These are phyloP conservation scores for Apostichopus parvimensis DNA, from an alignment of 35 echinoderm and acorn worm species.

Conservation along the genomic window DNA sequence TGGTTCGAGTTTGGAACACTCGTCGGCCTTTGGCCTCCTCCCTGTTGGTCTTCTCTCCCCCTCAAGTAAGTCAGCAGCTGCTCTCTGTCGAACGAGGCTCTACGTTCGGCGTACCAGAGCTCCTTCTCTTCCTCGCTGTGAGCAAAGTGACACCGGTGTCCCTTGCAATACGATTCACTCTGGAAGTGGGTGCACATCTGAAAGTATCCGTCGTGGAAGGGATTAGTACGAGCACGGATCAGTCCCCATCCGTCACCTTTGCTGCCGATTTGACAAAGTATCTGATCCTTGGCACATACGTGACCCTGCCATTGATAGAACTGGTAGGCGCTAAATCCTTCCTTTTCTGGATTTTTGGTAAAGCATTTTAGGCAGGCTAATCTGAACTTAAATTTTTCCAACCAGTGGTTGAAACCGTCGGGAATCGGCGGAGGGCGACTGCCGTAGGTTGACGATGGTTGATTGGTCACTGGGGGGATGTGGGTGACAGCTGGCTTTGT, in stretches of 20 bases:
- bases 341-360: background rate
- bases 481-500: background rate
- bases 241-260: background rate
- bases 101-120: background rate
- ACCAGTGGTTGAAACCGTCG: background rate
- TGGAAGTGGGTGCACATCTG: constrained; percentile 4
- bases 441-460: background rate
- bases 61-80: background rate
- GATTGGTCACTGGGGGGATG: background rate
- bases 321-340: background rate
- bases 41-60: no score
- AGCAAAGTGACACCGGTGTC: background rate
- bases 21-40: background rate
- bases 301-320: constrained; percentile 1
- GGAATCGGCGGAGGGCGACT: background rate
- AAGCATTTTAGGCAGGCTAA: background rate
- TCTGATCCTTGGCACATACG: background rate
- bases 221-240: constrained; percentile 3
- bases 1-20: background rate
- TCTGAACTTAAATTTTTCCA: background rate
- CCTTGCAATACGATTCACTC: background rate
- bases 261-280: background rate
- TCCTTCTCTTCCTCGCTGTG: constrained; percentile 8
- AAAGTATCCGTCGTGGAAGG: constrained; percentile 53
- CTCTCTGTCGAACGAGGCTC: background rate